Conservation (phyloP, 2,113 vertebrate species). For the Aramus guarauna region DNA sequence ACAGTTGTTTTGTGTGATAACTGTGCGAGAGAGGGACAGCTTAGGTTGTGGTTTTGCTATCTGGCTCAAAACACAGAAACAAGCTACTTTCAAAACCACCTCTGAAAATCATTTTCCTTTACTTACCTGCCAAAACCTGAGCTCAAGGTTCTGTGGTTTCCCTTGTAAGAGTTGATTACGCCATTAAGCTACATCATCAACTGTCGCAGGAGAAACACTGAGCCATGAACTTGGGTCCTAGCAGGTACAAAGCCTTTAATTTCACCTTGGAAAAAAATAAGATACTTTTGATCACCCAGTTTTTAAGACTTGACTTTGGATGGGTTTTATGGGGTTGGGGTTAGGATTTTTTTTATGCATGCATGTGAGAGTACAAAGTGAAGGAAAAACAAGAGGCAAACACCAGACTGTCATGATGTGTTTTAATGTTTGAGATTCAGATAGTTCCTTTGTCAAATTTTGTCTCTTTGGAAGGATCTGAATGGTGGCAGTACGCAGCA, state of each 20-base stretch:
- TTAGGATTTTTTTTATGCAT: neutral
- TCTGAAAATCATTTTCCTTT: neutral
- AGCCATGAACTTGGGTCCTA: conserved; percentile 10
- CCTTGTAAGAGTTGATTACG: neutral
- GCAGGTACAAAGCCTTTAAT: conserved; percentile 6
- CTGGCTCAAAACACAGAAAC: neutral
- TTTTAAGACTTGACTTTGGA: neutral
- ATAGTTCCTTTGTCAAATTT: neutral
- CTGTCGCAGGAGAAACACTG: conserved; percentile 17
- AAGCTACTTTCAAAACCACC: neutral
- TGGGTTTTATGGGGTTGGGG: neutral
- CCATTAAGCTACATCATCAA: neutral
- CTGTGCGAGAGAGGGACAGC: neutral
- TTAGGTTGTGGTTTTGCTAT: neutral
- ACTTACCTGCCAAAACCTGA: conserved; percentile 4
- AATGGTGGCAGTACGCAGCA: neutral
- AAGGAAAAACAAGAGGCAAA: neutral
- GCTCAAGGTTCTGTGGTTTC: conserved; percentile 14
- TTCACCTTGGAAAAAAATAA: neutral
- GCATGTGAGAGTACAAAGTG: neutral
- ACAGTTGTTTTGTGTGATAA: neutral
- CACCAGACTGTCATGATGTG: rapidly evolving
- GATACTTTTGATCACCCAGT: neutral
- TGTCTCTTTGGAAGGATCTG: neutral
- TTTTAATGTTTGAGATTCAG: neutral